A percentile compares a stretch with the other conserved stretches of the same genome.
phyloP scores from a whole-genome alignment of 1,140 invertebrate genomes.

The Aphelenchoides avenae region DNA sequence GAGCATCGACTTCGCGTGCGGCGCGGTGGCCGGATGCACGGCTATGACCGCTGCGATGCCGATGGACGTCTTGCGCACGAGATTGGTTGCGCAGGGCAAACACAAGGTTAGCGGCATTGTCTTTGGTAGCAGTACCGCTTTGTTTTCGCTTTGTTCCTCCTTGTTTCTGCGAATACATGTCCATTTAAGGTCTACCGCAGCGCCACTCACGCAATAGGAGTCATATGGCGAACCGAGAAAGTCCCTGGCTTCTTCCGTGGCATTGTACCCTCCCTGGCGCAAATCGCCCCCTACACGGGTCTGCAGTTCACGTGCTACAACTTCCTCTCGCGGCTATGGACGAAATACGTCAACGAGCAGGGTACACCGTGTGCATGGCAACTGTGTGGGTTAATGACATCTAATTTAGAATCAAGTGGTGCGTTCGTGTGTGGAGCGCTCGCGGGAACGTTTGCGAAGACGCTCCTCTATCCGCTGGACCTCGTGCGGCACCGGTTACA shows the following conservation, averaged over 20 bases:
- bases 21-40: slow-evolving; percentile 72
- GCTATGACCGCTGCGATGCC: slow-evolving; percentile 65
- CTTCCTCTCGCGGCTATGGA: slow-evolving; percentile 14
- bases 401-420: slow-evolving; percentile 31
- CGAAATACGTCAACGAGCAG: slow-evolving; percentile 6
- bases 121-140: neutral
- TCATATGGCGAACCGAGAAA: slow-evolving; percentile 37
- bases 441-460: slow-evolving; percentile 38
- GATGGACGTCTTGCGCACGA: slow-evolving; percentile 17
- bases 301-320: slow-evolving; percentile 35
- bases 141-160: no score
- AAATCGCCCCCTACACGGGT: slow-evolving; percentile 39
- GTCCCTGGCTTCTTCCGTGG: slow-evolving; percentile 38
- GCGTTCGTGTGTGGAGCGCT: slow-evolving; percentile 32
- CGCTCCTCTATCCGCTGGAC: slow-evolving; percentile 34
- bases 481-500: slow-evolving; percentile 33
- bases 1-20: slow-evolving; percentile 69
- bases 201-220: slow-evolving; percentile 21
- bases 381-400: neutral
- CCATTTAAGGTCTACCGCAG: slow-evolving; percentile 16
- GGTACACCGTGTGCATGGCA: slow-evolving; percentile 2
- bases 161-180: no score
- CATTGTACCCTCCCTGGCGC: slow-evolving; percentile 31
- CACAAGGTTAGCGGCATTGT: slow-evolving; percentile 27
- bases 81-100: slow-evolving; percentile 34